These are phyloP conservation scores for Epinephelus malabaricus DNA, from an alignment of 2,797 vertebrate species.

Conservation along the genomic window DNA sequence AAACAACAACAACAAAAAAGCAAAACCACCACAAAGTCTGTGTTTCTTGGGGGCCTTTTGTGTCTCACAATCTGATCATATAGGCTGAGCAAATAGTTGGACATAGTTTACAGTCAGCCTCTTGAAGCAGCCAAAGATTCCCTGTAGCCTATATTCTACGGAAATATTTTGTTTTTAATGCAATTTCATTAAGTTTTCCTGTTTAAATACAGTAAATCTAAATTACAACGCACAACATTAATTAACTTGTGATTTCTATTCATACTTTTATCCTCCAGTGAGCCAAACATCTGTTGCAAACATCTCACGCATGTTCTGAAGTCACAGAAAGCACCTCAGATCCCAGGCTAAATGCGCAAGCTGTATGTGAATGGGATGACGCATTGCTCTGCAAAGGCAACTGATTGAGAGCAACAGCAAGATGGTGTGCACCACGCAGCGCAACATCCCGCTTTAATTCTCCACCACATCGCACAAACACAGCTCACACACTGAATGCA, in stretches of 20 bases:
- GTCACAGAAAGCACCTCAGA: constrained; percentile 13
- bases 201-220: background rate
- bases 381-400: constrained; percentile 60
- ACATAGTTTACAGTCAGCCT: too few species aligned
- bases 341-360: constrained; percentile 40
- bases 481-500: constrained; percentile 9
- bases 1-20: too few species aligned
- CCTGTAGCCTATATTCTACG: background rate
- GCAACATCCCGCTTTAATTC: constrained; percentile 52
- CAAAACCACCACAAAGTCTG: too few species aligned
- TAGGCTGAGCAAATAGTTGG: too few species aligned
- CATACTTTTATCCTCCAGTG: background rate
- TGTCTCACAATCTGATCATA: too few species aligned
- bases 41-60: too few species aligned
- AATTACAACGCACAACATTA: background rate
- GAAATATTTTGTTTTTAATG: background rate
- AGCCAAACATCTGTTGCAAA: background rate
- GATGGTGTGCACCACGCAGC: constrained; percentile 69
- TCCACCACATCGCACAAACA: constrained; percentile 27
- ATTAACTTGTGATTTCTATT: background rate
- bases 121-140: too few species aligned
- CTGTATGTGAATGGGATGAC: constrained; percentile 60
- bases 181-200: background rate
- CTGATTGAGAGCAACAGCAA: constrained; percentile 72
- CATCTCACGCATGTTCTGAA: background rate